Evolutionary conservation across 2,888 invertebrate genomes (phyloP), one percentile per base, ranked within the genome.

Genomic region (Fabriciana adippe): DNA sequence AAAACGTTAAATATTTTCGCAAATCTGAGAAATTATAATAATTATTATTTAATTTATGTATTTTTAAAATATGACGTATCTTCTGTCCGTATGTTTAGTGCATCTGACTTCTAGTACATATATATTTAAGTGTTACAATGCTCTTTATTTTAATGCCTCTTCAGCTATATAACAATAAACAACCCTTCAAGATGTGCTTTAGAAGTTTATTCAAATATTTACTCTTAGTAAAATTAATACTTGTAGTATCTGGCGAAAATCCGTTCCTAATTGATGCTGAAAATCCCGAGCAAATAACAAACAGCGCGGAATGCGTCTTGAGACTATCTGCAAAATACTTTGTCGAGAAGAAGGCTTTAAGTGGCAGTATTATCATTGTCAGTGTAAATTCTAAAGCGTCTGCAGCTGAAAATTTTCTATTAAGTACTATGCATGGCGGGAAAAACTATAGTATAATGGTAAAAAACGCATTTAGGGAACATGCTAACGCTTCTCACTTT

Each of bases 241-340:
- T 76, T 75, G 75, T 75, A 68, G 77, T 78, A 75, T 77, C 76
- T 70, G 82, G 83, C 76, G 84, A 84, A 79, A 86, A 88, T 73
- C 78, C 82, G 62, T 80, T 88, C 75, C 81, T 92, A 79, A 86
- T 84, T 81, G 82, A 89, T 76, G 79, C 82, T 73, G 86, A 81
- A 74, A 83, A 84, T 80, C 85, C 85, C 70, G 84, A 79, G 75
- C 85, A 89, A 82, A 85, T 82, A 78, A 80, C 82, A 82, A 86
- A 86, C 83, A 89, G 86, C 64, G 90, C 93, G 74, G 85, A 92
- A 78, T 93, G 93, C 79, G 89, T 93, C 82, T 87, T 93, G 82
- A 90, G 91, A 83, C 83, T 93, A 75, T 93, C 92, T 56, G 88
- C 92, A 31, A 93, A 93, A 86, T 93, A 93, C 80, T 93, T 93